A percentile compares a stretch with the other conserved stretches of the same genome.
These are phyloP conservation scores for Hyposoter didymator DNA, from an alignment of 2,888 invertebrate genomes.

Conservation along the genomic window DNA sequence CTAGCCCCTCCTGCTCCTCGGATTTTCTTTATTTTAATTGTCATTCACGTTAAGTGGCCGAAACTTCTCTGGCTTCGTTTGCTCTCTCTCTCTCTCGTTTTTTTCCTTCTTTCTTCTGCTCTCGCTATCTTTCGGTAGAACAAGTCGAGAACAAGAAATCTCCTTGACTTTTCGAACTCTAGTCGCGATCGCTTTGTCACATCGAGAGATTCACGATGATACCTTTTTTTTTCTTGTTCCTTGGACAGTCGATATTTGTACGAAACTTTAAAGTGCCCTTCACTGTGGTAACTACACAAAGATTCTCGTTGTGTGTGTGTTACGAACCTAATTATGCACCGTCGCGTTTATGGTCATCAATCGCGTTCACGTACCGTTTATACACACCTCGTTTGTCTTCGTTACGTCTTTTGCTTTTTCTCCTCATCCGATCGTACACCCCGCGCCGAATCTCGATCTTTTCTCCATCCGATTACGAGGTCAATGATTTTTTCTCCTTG, in stretches of 20 bases:
- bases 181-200: neutral
- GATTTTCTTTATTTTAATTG: conserved; percentile 28
- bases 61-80: neutral
- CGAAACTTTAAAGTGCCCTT: neutral
- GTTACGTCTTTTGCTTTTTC: conserved; percentile 18
- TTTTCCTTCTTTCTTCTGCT: neutral
- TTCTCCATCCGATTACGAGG: neutral
- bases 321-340: conserved; percentile 26
- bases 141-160: conserved; percentile 3
- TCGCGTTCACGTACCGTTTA: conserved; percentile 11
- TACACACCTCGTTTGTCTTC: conserved; percentile 40
- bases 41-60: conserved; percentile 26
- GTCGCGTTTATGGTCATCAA: conserved; percentile 26
- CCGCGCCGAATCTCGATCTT: conserved; percentile 17
- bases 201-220: conserved; percentile 1
- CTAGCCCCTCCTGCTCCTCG: neutral
- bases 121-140: neutral
- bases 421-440: neutral
- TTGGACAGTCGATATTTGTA: neutral
- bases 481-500: conserved; percentile 8
- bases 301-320: conserved; percentile 17
- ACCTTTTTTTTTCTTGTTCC: neutral
- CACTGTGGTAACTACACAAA: neutral
- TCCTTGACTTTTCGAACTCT: conserved; percentile 4
- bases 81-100: conserved; percentile 1